Conservation (phyloP, 2,888 invertebrate species). For the Epirrhoe tristata region DNA sequence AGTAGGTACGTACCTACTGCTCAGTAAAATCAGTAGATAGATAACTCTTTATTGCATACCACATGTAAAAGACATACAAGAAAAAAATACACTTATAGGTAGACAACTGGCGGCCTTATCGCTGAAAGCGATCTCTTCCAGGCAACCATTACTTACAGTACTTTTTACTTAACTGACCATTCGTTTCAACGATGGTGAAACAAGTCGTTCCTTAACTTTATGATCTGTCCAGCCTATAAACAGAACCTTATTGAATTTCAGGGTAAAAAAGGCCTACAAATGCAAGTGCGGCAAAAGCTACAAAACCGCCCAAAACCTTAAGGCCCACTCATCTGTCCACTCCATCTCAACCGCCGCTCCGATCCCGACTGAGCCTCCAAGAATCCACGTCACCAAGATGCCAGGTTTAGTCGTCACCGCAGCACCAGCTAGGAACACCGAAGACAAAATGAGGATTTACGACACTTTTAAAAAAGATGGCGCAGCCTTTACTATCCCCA, state of each 20-base stretch:
- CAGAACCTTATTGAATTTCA: slow-evolving; percentile 62
- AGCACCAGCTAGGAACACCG: slow-evolving; percentile 60
- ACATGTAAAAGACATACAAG: too few relatives aligned
- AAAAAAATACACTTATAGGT: too few relatives aligned
- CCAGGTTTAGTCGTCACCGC: slow-evolving; percentile 76
- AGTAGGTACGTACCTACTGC: too few relatives aligned
- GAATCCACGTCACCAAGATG: slow-evolving; percentile 54
- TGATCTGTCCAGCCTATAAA: neutral
- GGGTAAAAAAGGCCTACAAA: slow-evolving; percentile 92
- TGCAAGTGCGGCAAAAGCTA: slow-evolving; percentile 95
- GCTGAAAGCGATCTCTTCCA: too few relatives aligned
- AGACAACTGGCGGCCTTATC: too few relatives aligned
- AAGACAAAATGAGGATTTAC: slow-evolving; percentile 75
- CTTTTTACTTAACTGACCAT: too few relatives aligned
- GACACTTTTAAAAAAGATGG: slow-evolving; percentile 70
- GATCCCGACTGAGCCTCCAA: slow-evolving; percentile 37
- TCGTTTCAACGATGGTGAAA: too few relatives aligned
- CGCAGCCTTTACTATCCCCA: slow-evolving; percentile 72
- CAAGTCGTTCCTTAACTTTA: too few relatives aligned
- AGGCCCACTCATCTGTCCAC: slow-evolving; percentile 86
- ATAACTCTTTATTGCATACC: too few relatives aligned
- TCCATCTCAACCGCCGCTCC: slow-evolving; percentile 33
- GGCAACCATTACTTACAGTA: too few relatives aligned
- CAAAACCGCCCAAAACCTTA: slow-evolving; percentile 92
- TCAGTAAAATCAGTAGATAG: too few relatives aligned